Evolutionary conservation across 2,797 vertebrate genomes (phyloP), one percentile per base, ranked within the genome.

Genomic region (Hoplostethus mediterraneus): DNA sequence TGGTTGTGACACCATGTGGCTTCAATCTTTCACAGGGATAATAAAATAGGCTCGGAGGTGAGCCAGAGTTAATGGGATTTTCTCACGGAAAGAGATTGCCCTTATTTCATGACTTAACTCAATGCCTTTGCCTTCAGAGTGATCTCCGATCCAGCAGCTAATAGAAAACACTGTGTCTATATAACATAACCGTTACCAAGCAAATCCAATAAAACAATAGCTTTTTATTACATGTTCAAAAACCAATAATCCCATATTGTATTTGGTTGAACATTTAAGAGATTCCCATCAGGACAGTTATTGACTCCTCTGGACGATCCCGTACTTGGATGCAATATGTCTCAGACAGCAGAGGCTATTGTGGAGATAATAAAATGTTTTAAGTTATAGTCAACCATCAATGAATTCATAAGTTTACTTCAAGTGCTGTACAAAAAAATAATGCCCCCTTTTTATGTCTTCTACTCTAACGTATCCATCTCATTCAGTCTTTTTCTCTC

Each of bases 191-290:
- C 76, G 71, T 90, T 87, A 91, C 80, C 87, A 90, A 85, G 83
- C 88, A 91, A 88, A 94, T 90, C 90, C 80, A 92, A 93, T 94
- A 92, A 93, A 92, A 88, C 88, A 81, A 92, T 85, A 87, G 84
- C 82, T 87, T 92, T 94, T 94, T 94, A 94, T 94, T 93, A 90
- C 86, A 92, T 91, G 87, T 93, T 92, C 88, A 89, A 84, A 90
- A 90, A 86, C 84, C 90, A 92, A 91, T 93, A 91, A 89, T 84
- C 82, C 88, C 65, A 79, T 82, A 93, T 93, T 76, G 71, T 79
- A 91, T 92, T 92, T 82, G 83, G 64, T 87, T 89, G 84, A 89
- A 89, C 86, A 85, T 89, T 92, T 92, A 86, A 83, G 77, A 87
- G 80, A 86, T 85, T 90, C 84, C 84, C 86, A 89, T 78, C 84